Evolutionary conservation across 2,888 invertebrate genomes (phyloP), one percentile per base, ranked within the genome.

Genomic region (Hypercompe scribonia): DNA sequence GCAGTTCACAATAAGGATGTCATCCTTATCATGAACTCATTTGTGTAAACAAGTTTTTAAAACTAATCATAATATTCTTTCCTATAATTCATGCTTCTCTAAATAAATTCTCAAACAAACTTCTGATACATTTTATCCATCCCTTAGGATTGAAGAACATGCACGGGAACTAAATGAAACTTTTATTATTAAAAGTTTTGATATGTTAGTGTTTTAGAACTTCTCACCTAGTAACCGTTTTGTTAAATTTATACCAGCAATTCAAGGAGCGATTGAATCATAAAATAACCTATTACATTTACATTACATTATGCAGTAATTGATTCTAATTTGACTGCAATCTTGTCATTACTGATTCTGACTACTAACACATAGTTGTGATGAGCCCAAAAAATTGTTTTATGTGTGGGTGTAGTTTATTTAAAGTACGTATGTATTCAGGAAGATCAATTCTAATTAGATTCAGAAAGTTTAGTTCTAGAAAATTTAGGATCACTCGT

Each of bases 1-100:
- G n/a, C n/a, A n/a, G n/a, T n/a, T n/a, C n/a, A n/a, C n/a, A n/a
- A n/a, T n/a, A n/a, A n/a, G n/a, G n/a, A n/a, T 58, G 15, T 31
- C 68, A 64, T 81, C 74, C 82, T 80, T 69, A 77, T 80, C 75
- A 66, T 74, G 65, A 50, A 39, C 75, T 83, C 74, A 73, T 78
- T 76, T 83, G 76, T 76, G 70, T 70, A 42, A 64, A 15, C 31
- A 18, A 61, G 58, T 61, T 31, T 61, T 61, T 21, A 73, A 64
- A 73, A n/a, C 61, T 73, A 31, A 31, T 31, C 31, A 31, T 18
- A 31, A 61, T 8, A 28, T 31, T 15, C 31, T 15, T 7, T 31
- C 18, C 4, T 15, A 58, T 58, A 28, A 18, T 31, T 61, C 7
- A 15, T 7, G 61, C 31, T 61, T 7, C 5, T 31, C 18, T 18